A percentile compares a stretch with the other conserved stretches of the same genome.
phyloP scores from a whole-genome alignment of 2,113 vertebrate species.

The Pholis gunnellus region DNA sequence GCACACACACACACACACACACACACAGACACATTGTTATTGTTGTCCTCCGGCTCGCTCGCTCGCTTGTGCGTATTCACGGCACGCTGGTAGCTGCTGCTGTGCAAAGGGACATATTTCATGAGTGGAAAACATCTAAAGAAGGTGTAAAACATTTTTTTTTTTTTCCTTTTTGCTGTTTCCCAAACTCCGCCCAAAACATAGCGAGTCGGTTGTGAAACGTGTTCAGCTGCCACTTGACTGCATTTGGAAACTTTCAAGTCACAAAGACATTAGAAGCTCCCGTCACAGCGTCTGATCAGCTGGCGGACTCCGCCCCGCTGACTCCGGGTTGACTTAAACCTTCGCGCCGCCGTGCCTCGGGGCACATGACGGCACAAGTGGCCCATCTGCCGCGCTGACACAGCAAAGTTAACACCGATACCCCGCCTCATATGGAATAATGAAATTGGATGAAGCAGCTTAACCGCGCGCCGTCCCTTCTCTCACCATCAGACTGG shows the following conservation, averaged over 20 bases:
- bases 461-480: conserved; percentile 74
- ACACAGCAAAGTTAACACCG: conserved; percentile 71
- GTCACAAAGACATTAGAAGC: conserved; percentile 9
- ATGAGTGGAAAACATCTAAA: conserved; percentile 54
- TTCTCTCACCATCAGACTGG: conserved; percentile 70
- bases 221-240: conserved; percentile 6
- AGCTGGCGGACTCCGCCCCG: background rate
- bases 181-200: conserved; percentile 15
- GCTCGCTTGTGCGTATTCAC: conserved; percentile 37
- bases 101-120: conserved; percentile 64
- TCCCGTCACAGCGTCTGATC: conserved; percentile 28
- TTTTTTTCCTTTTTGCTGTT: background rate
- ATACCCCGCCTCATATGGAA: conserved; percentile 74
- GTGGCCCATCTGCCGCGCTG: conserved; percentile 51
- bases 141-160: conserved; percentile 40
- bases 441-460: conserved; percentile 82
- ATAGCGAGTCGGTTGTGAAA: conserved; percentile 21
- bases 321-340: conserved; percentile 4
- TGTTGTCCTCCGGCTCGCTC: conserved; percentile 42
- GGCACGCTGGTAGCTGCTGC: conserved; percentile 50
- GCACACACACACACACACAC: conserved; percentile 23
- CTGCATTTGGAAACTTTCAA: conserved; percentile 35
- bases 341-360: conserved; percentile 36
- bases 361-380: conserved; percentile 35
- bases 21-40: conserved; percentile 36